phyloP scores from a whole-genome alignment of 2,797 vertebrate species.

The Centropyge bicolor region DNA sequence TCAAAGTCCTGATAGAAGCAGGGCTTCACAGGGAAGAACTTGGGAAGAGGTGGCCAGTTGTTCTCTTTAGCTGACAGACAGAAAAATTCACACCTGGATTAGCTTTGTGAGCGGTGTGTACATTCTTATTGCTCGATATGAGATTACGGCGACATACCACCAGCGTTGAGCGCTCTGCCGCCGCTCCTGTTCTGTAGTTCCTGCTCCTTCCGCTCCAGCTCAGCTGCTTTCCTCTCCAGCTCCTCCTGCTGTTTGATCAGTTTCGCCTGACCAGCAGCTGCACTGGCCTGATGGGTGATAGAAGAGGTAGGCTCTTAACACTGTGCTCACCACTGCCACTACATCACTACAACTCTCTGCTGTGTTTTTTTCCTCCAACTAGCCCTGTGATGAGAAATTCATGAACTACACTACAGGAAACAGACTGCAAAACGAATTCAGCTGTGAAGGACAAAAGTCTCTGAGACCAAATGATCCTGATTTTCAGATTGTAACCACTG shows the following conservation, averaged over 20 bases:
- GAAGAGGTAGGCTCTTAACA: conserved; percentile 3
- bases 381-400: neutral
- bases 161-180: neutral
- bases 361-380: neutral
- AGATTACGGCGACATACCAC: conserved; percentile 44
- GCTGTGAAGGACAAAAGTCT: neutral
- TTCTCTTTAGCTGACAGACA: conserved; percentile 89
- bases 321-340: neutral
- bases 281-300: conserved; percentile 81
- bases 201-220: conserved; percentile 94
- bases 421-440: neutral
- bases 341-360: neutral
- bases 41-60: conserved; percentile 97
- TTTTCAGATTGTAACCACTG: neutral
- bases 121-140: neutral
- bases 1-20: conserved; percentile 98
- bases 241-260: conserved; percentile 96
- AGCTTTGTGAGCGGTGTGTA: neutral
- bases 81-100: neutral
- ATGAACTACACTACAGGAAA: neutral
- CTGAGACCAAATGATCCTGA: neutral
- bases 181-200: conserved; percentile 87
- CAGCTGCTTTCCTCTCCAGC: conserved; percentile 94
- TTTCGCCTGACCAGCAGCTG: conserved; percentile 89
- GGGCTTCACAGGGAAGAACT: conserved; percentile 90